A percentile compares a stretch with the other conserved stretches of the same genome.
Conservation (phyloP, 2,113 vertebrate genomes). For the Procapra przewalskii region DNA sequence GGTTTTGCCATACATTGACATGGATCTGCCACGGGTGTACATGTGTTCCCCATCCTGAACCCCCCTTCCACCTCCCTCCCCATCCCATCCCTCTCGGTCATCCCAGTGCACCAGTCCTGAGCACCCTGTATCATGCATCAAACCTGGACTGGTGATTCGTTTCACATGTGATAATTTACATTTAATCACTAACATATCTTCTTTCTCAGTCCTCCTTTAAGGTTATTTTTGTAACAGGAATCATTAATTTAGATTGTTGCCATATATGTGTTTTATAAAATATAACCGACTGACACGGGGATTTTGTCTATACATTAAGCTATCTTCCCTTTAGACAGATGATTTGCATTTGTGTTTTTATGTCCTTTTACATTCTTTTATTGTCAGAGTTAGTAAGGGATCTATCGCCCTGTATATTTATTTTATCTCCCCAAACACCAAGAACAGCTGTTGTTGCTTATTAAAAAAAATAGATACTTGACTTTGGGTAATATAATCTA, state of each 20-base stretch:
- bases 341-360: constrained; percentile 48
- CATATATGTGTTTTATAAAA: neutral
- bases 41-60: too few species aligned
- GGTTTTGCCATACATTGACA: too few species aligned
- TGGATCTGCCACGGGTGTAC: too few species aligned
- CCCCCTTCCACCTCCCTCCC: too few species aligned
- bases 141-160: too few species aligned
- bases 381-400: neutral
- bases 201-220: neutral
- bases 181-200: neutral
- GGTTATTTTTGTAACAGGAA: constrained; percentile 2
- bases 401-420: constrained; percentile 35
- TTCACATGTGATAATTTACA: too few species aligned
- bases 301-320: constrained; percentile 1
- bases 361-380: neutral
- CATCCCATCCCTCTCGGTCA: too few species aligned
- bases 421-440: constrained; percentile 14
- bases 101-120: too few species aligned
- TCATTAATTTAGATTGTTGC: neutral
- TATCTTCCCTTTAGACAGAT: neutral
- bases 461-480: neutral
- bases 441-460: constrained; percentile 8
- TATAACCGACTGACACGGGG: neutral
- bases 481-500: neutral
- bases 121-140: too few species aligned